Base-by-base conservation (phyloP, 2,888 invertebrate species). In the Galeopsomyia nigrocyanea region DNA sequence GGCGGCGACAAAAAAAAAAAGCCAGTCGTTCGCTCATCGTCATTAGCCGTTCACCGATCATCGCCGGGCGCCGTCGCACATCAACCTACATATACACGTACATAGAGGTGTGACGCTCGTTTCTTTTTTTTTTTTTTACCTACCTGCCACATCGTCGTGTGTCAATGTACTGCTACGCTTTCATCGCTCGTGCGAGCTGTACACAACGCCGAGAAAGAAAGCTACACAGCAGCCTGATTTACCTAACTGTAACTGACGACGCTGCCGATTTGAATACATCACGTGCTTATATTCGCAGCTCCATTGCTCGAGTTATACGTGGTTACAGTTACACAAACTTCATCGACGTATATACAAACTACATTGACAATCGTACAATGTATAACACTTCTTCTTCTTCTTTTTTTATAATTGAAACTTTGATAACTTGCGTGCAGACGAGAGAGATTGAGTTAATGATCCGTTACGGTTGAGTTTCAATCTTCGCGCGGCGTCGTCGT, bases 41-140 rank as follows among this genome's bases (percentile, higher is more conserved):
- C 82, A 82, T 83, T 82, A 82, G 79, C 78, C 78, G 78, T 19
- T 81, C 80, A 80, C 80, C 80, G 77, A 80, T 79, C 78, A 79
- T 79, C 76, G 71, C 55, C 13, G 10, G 13, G 71, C 74, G 67
- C 76, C 67, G 68, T n/a, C n/a, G 10, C 16, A 39, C 10, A 31
- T 39, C 47, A 65, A 65, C 46, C 53, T 49, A 65, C 65, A 66
- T 63, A 39, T 49, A 39, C 14, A 65, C 39, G 19, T 49, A 65
- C 65, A 66, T 63, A 39, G 22, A 50, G 26, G 64, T 64, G 64
- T 58, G 64, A 51, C 39, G 51, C 19, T 7, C 39, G 16, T 16
- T 26, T 49, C 22, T 39, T 66, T 50, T 50, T 66, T 16, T 71
- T 7, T 7, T 31, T 7, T 39, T 39, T 39, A 10, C 39, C 7